These are phyloP conservation scores for Chironomus riparius DNA, from an alignment of 2,888 invertebrate species.

Conservation along the genomic window DNA sequence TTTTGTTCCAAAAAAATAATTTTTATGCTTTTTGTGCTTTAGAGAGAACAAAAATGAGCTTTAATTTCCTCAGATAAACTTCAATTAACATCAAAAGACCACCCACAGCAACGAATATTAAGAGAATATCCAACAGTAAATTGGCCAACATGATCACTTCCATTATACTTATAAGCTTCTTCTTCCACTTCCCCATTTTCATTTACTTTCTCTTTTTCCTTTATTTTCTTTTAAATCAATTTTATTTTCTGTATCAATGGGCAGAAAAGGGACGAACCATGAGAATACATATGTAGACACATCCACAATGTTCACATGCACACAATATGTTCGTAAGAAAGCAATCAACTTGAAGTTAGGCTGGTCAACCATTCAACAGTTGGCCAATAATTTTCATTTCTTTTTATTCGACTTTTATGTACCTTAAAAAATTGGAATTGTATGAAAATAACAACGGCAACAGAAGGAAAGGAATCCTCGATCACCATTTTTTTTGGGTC, in stretches of 20 bases:
- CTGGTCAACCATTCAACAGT: constrained; percentile 9
- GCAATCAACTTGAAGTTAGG: neutral
- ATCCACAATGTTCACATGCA: neutral
- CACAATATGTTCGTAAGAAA: neutral
- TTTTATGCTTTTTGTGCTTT: too few relatives aligned
- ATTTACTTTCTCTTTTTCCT: neutral
- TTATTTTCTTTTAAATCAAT: neutral
- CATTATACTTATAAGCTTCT: neutral
- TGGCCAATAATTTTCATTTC: constrained; percentile 17
- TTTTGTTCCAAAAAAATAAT: too few relatives aligned
- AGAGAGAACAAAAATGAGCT: too few relatives aligned
- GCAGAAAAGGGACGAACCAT: neutral
- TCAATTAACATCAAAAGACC: too few relatives aligned
- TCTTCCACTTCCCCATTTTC: neutral
- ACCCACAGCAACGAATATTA: too few relatives aligned
- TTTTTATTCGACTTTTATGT: constrained; percentile 17
- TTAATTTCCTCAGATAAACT: too few relatives aligned
- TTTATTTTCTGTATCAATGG: neutral
- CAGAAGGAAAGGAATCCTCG: too few relatives aligned
- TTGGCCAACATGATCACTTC: too few relatives aligned
- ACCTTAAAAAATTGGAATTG: neutral
- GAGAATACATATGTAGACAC: neutral
- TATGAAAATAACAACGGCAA: too few relatives aligned
- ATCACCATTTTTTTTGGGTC: neutral
- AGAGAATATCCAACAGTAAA: too few relatives aligned